Evolutionary conservation across 2,888 invertebrate genomes (phyloP), one percentile per base, ranked within the genome.

Genomic region (Sialis fuliginosa): DNA sequence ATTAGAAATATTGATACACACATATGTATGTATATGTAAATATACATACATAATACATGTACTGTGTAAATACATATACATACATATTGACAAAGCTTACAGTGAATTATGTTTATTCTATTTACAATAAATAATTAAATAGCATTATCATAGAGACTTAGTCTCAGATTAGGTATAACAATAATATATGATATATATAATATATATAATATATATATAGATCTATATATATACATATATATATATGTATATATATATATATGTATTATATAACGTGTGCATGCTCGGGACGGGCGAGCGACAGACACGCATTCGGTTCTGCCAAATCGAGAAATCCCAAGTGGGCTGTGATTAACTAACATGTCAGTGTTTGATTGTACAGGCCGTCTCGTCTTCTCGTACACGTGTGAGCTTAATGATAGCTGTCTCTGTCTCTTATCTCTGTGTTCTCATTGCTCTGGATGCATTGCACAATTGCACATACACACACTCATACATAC

Each of bases 311-410:
- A 52, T 54, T 52, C 55, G 58, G 57, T 58, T 56, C 53, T 58
- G 61, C 57, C 58, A 58, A 60, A 63, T 64, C 66, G 68, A 68
- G 66, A 77, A 78, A 79, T 79, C 80, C 79, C 79, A 79, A 79
- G 75, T 75, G 79, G 80, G 80, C 81, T 81, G 81, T 81, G 81
- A 81, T 77, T 76, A 74, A 75, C 64, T 64, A 65, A 67, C 67
- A 64, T 66, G 72, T 74, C 74, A 72, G 71, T 73, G 71, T 74
- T 72, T 72, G 71, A 74, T 70, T 76, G 75, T 77, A 76, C 75
- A 75, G 75, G 73, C 75, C 75, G 74, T 68, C 73, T 72, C 65
- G 71, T 75, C 65, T 71, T 68, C 70, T 67, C 65, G 69, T 72
- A 61, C 60, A 60, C 62, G 12, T 10, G 12, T 37, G 12, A 22